Conservation (phyloP, 2,113 vertebrate species). For the Noctilio leporinus region DNA sequence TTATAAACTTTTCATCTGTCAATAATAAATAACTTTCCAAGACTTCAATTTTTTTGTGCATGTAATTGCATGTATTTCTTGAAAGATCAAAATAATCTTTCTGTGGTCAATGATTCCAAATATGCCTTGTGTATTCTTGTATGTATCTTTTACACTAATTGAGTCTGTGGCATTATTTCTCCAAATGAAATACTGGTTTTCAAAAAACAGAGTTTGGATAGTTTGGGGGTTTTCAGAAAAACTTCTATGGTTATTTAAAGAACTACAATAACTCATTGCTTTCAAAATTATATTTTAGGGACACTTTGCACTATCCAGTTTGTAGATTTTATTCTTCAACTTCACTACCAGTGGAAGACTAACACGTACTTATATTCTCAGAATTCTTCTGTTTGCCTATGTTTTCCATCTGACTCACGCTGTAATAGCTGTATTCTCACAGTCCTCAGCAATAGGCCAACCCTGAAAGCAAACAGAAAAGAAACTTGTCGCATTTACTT, state of each 20-base stretch:
- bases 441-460: constrained; percentile 24
- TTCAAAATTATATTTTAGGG: background rate
- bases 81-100: background rate
- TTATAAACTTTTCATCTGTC: background rate
- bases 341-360: background rate
- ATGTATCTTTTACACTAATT: background rate
- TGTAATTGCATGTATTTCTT: background rate
- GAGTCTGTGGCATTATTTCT: background rate
- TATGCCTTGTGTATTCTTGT: background rate
- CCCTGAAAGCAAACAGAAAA: constrained; percentile 75
- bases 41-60: background rate
- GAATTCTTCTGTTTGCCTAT: background rate
- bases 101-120: background rate
- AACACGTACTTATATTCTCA: background rate
- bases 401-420: constrained; percentile 44
- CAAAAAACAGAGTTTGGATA: background rate
- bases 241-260: background rate
- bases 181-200: constrained; percentile 3
- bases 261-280: background rate
- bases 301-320: background rate
- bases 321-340: background rate
- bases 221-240: background rate
- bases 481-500: constrained; percentile 22
- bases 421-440: constrained; percentile 14
- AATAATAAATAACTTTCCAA: background rate